Conservation (phyloP, 1,140 invertebrate species). For the Helicorthomorpha holstii region DNA sequence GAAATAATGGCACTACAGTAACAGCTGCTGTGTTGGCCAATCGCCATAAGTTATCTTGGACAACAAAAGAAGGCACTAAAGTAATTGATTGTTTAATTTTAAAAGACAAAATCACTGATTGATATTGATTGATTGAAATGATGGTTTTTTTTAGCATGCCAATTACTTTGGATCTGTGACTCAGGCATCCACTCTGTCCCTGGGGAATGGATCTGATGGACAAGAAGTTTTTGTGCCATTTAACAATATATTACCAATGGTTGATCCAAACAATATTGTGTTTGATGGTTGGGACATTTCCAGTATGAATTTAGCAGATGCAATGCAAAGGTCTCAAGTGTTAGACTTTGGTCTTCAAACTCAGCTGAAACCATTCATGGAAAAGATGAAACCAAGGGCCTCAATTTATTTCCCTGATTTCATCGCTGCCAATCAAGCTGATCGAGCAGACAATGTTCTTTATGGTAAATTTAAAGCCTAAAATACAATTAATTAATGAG, state of each 20-base stretch:
- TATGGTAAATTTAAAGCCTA: no score
- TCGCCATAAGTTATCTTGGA: no score
- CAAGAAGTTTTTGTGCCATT: slow-evolving; percentile 30
- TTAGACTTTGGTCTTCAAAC: slow-evolving; percentile 23
- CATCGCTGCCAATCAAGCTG: not conserved
- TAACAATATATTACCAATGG: slow-evolving; percentile 28
- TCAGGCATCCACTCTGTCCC: slow-evolving; percentile 27
- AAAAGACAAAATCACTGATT: no score
- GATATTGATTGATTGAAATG: slow-evolving; percentile 18
- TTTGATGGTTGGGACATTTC: slow-evolving; percentile 34
- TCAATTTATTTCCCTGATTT: no score
- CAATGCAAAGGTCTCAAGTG: slow-evolving; percentile 27
- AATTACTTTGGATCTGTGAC: slow-evolving; percentile 26
- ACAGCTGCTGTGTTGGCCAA: no score
- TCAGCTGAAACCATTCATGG: slow-evolving; percentile 10
- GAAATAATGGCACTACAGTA: no score
- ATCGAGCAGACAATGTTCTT: not conserved
- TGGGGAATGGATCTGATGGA: slow-evolving; percentile 24
- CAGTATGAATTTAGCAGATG: slow-evolving; percentile 27
- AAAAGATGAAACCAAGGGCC: not conserved
- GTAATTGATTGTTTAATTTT: no score
- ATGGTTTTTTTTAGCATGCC: not conserved
- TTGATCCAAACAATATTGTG: slow-evolving; percentile 28
- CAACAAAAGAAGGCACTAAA: no score
- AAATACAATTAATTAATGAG: no score